Evolutionary conservation across 1,140 invertebrate genomes (phyloP).

Genomic region (Bombus impatiens): DNA sequence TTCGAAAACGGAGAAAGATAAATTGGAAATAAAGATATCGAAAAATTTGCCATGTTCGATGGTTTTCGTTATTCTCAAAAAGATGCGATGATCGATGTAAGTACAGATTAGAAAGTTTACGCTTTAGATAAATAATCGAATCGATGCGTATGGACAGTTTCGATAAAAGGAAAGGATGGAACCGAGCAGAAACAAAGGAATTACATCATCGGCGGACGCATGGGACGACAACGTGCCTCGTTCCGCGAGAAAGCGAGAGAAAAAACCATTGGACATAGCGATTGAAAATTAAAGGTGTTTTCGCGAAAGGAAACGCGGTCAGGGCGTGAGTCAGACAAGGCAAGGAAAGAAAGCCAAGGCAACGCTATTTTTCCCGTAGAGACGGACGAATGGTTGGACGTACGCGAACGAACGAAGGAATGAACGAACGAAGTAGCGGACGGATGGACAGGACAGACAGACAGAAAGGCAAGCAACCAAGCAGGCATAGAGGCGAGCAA

Average conservation of each 20-base stretch:
- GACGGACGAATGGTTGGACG: constrained; percentile 20
- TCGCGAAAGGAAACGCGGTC: constrained; percentile 57
- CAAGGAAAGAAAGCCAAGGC: constrained; percentile 76
- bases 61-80: background rate
- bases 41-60: background rate
- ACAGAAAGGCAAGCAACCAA: constrained; percentile 21
- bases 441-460: constrained; percentile 12
- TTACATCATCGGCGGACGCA: constrained; percentile 1
- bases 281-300: constrained; percentile 56
- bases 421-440: constrained; percentile 7
- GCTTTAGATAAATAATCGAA: background rate
- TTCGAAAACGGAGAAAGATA: background rate
- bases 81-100: too few relatives aligned
- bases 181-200: constrained; percentile 29
- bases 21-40: background rate
- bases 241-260: background rate
- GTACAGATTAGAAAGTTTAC: background rate
- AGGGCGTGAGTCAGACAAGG: constrained; percentile 45
- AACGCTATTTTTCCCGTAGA: constrained; percentile 76
- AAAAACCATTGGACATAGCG: background rate
- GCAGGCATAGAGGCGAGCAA: constrained; percentile 7
- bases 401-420: constrained; percentile 35
- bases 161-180: background rate
- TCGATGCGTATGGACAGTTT: background rate
- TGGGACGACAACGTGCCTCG: background rate